Evolutionary conservation across 2,113 vertebrate genomes (phyloP).

Genomic region (Phalacrocorax aristotelis): DNA sequence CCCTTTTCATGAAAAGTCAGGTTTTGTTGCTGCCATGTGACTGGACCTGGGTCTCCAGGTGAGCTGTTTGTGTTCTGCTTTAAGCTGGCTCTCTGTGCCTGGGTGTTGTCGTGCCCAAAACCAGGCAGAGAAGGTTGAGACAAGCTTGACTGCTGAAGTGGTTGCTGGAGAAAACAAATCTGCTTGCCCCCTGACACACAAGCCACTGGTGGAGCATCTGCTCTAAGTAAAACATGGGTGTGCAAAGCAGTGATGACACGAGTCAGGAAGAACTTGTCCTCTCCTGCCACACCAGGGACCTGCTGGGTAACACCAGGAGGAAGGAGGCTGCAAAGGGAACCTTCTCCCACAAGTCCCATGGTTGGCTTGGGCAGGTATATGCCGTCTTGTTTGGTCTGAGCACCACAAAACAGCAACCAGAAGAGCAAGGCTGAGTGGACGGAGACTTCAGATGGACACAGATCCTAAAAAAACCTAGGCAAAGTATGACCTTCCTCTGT

Average conservation of each 20-base stretch:
- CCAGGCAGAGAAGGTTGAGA: not conserved
- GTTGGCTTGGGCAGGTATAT: not conserved
- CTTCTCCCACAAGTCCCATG: not conserved
- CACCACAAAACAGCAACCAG: not conserved
- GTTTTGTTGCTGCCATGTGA: not conserved
- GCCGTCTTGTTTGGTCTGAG: not conserved
- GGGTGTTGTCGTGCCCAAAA: not conserved
- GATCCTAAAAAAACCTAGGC: not conserved
- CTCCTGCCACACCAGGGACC: not conserved
- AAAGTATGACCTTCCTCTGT: not conserved
- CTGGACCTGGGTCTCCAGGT: not conserved
- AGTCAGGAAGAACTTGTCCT: not conserved
- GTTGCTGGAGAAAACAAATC: not conserved
- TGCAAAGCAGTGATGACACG: not conserved
- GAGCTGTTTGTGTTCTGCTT: accelerated
- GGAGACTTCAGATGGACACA: not conserved
- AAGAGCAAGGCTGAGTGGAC: not conserved
- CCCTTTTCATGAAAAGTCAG: not conserved
- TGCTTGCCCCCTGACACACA: accelerated
- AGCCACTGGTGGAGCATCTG: not conserved
- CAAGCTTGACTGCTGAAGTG: not conserved
- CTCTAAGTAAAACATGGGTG: not conserved
- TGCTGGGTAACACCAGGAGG: not conserved
- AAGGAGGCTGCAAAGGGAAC: not conserved
- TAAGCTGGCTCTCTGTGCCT: not conserved